Conservation (phyloP, 2,888 invertebrate genomes). For the Hyposoter didymator region DNA sequence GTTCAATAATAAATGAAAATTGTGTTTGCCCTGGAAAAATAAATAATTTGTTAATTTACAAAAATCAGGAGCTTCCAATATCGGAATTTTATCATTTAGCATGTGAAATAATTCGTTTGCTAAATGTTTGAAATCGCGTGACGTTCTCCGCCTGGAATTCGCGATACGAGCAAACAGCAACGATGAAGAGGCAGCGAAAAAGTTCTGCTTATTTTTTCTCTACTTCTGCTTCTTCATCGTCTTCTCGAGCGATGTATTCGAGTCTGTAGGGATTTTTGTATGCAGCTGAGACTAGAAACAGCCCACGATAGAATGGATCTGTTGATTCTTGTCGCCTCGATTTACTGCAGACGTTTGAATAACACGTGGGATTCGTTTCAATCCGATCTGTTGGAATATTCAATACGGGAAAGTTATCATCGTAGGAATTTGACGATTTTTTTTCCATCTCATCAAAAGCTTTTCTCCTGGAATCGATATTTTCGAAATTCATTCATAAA, state of each 20-base stretch:
- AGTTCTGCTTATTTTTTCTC: constrained; percentile 1
- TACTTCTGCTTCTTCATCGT: background rate
- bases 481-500: background rate
- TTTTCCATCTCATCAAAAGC: background rate
- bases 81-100: background rate
- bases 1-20: background rate
- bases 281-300: constrained; percentile 47
- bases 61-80: background rate
- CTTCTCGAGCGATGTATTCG: constrained; percentile 17
- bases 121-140: background rate
- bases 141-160: constrained; percentile 29
- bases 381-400: constrained; percentile 2
- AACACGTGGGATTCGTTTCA: constrained; percentile 14
- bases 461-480: background rate
- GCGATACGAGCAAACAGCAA: constrained; percentile 1
- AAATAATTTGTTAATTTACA: too few relatives aligned
- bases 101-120: background rate
- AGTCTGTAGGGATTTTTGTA: constrained; percentile 57
- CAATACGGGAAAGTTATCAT: background rate
- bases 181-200: constrained; percentile 3
- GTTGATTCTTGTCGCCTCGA: constrained; percentile 29
- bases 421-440: background rate
- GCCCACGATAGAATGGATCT: constrained; percentile 33
- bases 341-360: constrained; percentile 9
- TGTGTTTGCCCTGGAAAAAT: too few relatives aligned